Evolutionary conservation across 1,140 invertebrate genomes (phyloP), one percentile per base, ranked within the genome.

Genomic region (Drosophila parabipectinata): DNA sequence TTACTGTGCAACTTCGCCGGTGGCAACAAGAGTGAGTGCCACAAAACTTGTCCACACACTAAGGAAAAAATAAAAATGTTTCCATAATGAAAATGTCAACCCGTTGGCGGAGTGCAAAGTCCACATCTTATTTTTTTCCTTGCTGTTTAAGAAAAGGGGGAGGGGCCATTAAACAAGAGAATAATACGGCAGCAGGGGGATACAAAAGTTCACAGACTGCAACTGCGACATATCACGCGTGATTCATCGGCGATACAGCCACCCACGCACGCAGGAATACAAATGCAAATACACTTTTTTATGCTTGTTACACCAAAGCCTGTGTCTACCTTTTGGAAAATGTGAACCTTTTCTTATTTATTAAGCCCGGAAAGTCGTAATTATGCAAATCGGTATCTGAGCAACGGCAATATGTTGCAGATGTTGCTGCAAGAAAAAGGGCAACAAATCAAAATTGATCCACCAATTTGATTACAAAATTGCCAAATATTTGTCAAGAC

Each of bases 31-130:
- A 47, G 30, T 37, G 41, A 39, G 59, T 62, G 71, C 58, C 12
- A 39, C 47, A 63, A 53, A 73, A 74, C 72, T 50, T 61, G 48
- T 52, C 55, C 67, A 53, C 71, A 68, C 48, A 79, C 79, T 15
- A 34, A 44, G 34, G 64, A 10, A 58, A 71, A 58, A 71, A 58
- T 32, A 51, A 55, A 57, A 32, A 32, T 45, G 60, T 62, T 81
- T 47, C 54, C 72, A 73, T 87, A 85, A 85, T 85, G 81, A 85
- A 85, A 85, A 85, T 85, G 82, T 85, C 81, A 85, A 85, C 78
- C 79, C 52, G 77, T 64, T 64, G 74, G 72, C 72, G 71, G 48
- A 63, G 82, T 67, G 28, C 82, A 85, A 85, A 85, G 81, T 85
- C 82, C 82, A 82, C 21, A 18, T 15, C 8, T 47, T 21, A 9